Base-by-base conservation (phyloP, 2,113 vertebrate genomes). In the Malurus cyaneus region DNA sequence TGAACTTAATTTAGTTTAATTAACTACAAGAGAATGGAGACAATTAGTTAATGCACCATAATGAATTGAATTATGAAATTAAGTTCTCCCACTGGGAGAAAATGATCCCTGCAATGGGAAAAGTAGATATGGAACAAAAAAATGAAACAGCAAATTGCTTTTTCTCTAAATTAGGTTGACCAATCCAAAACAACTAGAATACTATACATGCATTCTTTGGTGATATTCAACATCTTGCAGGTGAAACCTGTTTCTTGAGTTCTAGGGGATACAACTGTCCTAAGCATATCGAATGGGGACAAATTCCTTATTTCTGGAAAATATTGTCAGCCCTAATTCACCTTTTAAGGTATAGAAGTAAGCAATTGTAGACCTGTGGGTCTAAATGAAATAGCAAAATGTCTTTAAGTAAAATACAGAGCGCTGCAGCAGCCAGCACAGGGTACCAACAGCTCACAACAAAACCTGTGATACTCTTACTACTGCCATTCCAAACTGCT, bases 1-100 rank as follows among this genome's bases (percentile, higher is more conserved):
- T 97, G 86, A 88, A 88, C 90, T 96, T 96, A 92, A 97, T 97
- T 97, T 96, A 69, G 47, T 88, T 97, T 97, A 97, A 97, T 97
- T 97, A 96, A 94, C 82, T 97, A 44, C 60, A 96, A 83, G 61
- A 95, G 81, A 97, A 97, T 88, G 39, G 89, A 91, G 93, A 95
- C 86, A 96, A 96, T 96, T 95, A 94, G 72, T 92, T 97, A 96
- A 96, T 89, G 65, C 74, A 95, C 86, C 31, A 25, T 96, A 96
- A 97, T 96, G 90, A 97, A 97, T 90, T 94, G 41, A 94, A 93
- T 93, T 96, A 81, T 94, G 82, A 94, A 95, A 93, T 87, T 0
- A 54, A 84, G 89, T 96, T 52, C 88, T 96, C 86, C 93, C 80
- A 87, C 28, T 86, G 84, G 89, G 80, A 94, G n/a, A 16, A 95